Evolutionary conservation across 2,888 invertebrate genomes (phyloP).

Genomic region (Hypercompe scribonia): DNA sequence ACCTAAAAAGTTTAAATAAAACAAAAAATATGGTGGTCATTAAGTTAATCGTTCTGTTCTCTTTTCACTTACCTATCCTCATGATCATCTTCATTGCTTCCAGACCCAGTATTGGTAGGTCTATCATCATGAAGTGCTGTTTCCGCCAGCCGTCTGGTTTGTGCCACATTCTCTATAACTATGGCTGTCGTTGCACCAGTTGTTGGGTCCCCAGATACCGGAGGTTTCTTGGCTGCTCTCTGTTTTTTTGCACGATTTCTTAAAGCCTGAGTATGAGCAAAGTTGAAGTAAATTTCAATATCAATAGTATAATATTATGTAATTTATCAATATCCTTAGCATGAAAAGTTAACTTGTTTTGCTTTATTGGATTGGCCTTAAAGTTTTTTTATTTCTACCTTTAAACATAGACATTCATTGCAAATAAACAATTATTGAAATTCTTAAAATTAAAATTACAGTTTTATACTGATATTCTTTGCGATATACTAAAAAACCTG

Average conservation of each 20-base stretch:
- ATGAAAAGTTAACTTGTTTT: neutral
- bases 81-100: conserved; percentile 77
- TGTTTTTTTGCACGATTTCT: conserved; percentile 94
- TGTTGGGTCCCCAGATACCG: conserved; percentile 89
- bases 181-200: conserved; percentile 91
- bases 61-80: conserved; percentile 70
- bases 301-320: no score
- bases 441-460: neutral
- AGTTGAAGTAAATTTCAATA: neutral
- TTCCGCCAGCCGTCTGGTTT: conserved; percentile 92
- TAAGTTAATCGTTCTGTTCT: no score
- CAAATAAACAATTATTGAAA: neutral
- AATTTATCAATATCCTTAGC: neutral
- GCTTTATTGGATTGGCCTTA: neutral
- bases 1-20: no score
- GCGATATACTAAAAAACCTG: no score
- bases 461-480: neutral
- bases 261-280: conserved; percentile 89
- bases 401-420: neutral
- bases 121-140: conserved; percentile 93
- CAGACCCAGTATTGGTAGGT: conserved; percentile 93
- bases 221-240: conserved; percentile 92
- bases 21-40: no score
- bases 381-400: neutral
- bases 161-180: conserved; percentile 96